Base-by-base conservation (phyloP, 53 echinoderm and acorn worm genomes). In the Holothuria leucospilota region DNA sequence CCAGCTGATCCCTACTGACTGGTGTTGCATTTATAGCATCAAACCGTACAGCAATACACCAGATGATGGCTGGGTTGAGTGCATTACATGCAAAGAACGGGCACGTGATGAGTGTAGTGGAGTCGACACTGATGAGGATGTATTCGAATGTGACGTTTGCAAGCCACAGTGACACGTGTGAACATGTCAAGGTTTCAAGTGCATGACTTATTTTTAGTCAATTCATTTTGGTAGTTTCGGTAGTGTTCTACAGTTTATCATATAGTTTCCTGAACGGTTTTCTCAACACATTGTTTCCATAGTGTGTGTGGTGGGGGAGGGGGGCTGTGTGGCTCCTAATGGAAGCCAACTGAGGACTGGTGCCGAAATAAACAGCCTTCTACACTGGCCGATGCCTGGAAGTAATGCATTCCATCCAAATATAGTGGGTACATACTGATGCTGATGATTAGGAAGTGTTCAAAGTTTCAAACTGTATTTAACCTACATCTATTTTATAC, bases 21-120 rank as follows among this genome's bases (percentile, higher is more conserved):
- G 69, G 69, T 69, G 27, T 69, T 69, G 69, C 28, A 69, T 69
- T 69, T 69, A 69, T 69, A 26, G 69, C 69, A 29, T 29, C 69
- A 29, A 69, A 69, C 28, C 27, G 24, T 69, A 69, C 69, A 69
- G 69, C 28, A 29, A 69, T 69, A 69, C 69, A 69, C 24, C 24
- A 29, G 29, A 28, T 29, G 69, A 69, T 28, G 69, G 24, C 69
- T 69, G 69, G 69, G 69, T 69, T 7, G 69, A 69, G 69, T 69
- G 69, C 69, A 13, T 69, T 69, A 69, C 13, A 29, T 69, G 69
- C 69, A 69, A 69, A 69, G 26, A 69, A 69, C 27, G 69, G 69
- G 69, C 69, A 69, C 69, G 27, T 69, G 69, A 69, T 69, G 69
- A 69, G 69, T 69, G 69, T 69, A 69, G 28, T 69, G 69, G 69